Evolutionary conservation across 2,888 invertebrate species (phyloP), one percentile per base, ranked within the genome.

Genomic region (Scrobipalpa atriplicella): DNA sequence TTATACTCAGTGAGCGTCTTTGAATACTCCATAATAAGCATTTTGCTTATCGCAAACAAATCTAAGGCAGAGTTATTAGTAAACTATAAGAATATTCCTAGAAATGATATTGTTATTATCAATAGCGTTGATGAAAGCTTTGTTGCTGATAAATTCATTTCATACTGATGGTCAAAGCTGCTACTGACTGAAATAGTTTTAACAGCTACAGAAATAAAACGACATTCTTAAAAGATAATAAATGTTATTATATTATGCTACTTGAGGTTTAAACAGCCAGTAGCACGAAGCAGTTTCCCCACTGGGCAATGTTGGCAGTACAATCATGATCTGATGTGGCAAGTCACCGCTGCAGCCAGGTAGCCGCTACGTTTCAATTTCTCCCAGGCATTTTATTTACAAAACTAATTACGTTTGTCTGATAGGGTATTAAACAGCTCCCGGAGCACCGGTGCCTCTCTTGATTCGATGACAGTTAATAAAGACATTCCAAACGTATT

Each of bases 341-440:
- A 89, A 91, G 90, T 91, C 92, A 90, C 86, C 81, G 71, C 83
- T 79, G 78, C 81, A 81, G 81, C 83, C 87, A 90, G 88, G 92
- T 90, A 91, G 89, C 89, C 76, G 80, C 77, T 84, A 89, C 90
- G 91, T 90, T 92, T 92, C 92, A 92, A 92, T 92, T 90, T 90
- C 89, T 87, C 82, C 76, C 83, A 87, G 88, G 90, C 87, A 92
- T 91, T 92, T 91, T 91, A 92, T 92, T 90, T 91, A 92, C 89
- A 92, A 92, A 92, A 92, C 89, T 92, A 92, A 92, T 92, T 91
- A 92, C 89, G 87, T 91, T 88, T 91, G 89, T 89, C 88, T 90
- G 92, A 91, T 91, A 82, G 88, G 78, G 83, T 90, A 88, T 87
- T 89, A 87, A 87, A 86, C 85, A 85, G 88, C 90, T 87, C 85